Percentiles rank a stretch among this genome's conserved stretches.
These are phyloP conservation scores for Acrossocheilus fasciatus DNA, from an alignment of 2,797 vertebrate genomes.

Conservation along the genomic window DNA sequence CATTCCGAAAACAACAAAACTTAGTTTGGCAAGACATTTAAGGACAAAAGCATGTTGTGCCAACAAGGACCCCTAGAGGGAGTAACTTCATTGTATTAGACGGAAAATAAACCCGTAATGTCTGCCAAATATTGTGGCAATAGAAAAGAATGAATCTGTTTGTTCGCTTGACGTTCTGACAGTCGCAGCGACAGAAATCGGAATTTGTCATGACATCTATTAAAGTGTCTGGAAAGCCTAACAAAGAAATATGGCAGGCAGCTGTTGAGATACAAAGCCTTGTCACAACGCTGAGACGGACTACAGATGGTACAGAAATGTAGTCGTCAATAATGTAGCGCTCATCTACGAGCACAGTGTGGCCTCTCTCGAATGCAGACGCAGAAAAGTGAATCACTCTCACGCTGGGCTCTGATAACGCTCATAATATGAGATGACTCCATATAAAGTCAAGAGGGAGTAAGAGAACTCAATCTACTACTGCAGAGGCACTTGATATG, in stretches of 20 bases:
- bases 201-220: constrained; percentile 9
- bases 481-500: constrained; percentile 44
- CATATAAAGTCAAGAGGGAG: constrained; percentile 41
- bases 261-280: constrained; percentile 34
- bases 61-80: constrained; percentile 6
- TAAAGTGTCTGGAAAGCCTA: not conserved
- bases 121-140: not conserved
- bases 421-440: constrained; percentile 12
- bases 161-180: not conserved
- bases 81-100: not conserved
- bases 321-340: constrained; percentile 30
- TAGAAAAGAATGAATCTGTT: not conserved
- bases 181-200: not conserved
- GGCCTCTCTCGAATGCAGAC: constrained; percentile 16
- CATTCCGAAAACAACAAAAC: constrained; percentile 11
- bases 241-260: not conserved
- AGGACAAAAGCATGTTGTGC: not conserved
- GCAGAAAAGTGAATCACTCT: constrained; percentile 10
- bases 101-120: not conserved
- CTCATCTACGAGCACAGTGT: constrained; percentile 17
- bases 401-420: constrained; percentile 29
- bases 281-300: not conserved
- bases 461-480: constrained; percentile 25
- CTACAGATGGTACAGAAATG: constrained; percentile 30
- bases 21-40: not conserved